Base-by-base conservation (phyloP, 2,113 vertebrate genomes). In the Neodontobutis hainanensis region DNA sequence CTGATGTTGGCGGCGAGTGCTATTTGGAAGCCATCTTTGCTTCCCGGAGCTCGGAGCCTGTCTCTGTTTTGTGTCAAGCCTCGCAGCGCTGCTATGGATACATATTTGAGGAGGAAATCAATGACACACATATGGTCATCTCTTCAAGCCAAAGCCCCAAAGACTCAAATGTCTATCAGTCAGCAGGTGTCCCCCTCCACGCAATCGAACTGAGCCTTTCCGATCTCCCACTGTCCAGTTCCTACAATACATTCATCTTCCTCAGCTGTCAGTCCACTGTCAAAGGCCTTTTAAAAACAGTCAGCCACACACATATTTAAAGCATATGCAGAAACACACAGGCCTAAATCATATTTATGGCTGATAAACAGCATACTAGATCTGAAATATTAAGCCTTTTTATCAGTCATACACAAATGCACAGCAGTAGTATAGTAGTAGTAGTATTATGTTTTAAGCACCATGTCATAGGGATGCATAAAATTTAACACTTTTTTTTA, bases 241-340 rank as follows among this genome's bases (percentile, higher is more conserved):
- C 67, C 78, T 80, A 73, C 73, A 71, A 65, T 61, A 15, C 77
- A 90, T 90, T 83, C 80, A 89, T 90, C 89, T 88, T 90, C 83
- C 38, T 90, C 86, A 89, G 16, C 38, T 87, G 89, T 87, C 89
- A 86, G 34, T 68, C 62, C 35, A 64, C 70, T 78, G 85, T 84
- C 85, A 89, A 19, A 77, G 52, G 11, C 16, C 68, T 68, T 83
- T 74, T 73, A 53, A 65, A 76, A 70, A 72, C 71, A 74, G 51
- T 66, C 71, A 51, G 32, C 9, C 75, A 58, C 57, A 51, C 46
- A 47, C 43, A 61, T 32, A 48, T 27, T 40, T 60, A 6, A 49
- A 48, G 45, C 45, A 45, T 73, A 77, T 27, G 50, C 55, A 27
- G 19, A 27, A 27, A 27, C 19, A 53, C 34, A 59, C 68, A 27